Percentiles rank a stretch among this genome's conserved stretches.
Evolutionary conservation across 2,888 invertebrate genomes (phyloP).

Genomic region (Nomada fabriciana): DNA sequence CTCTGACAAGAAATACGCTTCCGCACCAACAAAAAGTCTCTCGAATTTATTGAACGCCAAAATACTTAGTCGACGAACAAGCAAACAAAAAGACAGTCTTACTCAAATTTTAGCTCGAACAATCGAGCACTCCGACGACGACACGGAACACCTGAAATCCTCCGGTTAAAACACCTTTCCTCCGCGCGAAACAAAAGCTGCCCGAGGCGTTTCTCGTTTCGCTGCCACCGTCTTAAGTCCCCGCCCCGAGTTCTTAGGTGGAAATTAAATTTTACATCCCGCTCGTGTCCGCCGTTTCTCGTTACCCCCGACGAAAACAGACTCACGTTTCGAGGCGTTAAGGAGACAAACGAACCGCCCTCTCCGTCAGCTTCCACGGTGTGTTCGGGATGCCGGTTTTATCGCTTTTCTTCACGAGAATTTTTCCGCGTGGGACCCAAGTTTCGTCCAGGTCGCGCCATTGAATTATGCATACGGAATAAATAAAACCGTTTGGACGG

Average conservation of each 20-base stretch:
- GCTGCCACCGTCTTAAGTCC: background rate
- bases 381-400: too few species aligned
- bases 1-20: background rate
- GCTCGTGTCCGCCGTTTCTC: conserved; percentile 30
- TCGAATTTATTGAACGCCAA: background rate
- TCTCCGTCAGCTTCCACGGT: too few species aligned
- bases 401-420: too few species aligned
- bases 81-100: background rate
- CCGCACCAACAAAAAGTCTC: background rate
- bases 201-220: conserved; percentile 3
- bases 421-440: too few species aligned
- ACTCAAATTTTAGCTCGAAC: background rate
- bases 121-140: background rate
- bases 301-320: too few species aligned
- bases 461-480: too few species aligned
- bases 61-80: too few species aligned
- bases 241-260: background rate
- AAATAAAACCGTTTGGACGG: too few species aligned
- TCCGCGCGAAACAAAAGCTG: conserved; percentile 22
- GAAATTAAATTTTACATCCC: conserved; percentile 74
- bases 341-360: too few species aligned
- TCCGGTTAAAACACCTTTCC: conserved; percentile 2
- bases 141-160: background rate
- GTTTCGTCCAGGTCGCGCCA: too few species aligned
- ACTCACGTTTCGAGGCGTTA: too few species aligned